A percentile compares a stretch with the other conserved stretches of the same genome.
Conservation (phyloP, 2,113 vertebrate genomes). For the Chionodraco myersi region DNA sequence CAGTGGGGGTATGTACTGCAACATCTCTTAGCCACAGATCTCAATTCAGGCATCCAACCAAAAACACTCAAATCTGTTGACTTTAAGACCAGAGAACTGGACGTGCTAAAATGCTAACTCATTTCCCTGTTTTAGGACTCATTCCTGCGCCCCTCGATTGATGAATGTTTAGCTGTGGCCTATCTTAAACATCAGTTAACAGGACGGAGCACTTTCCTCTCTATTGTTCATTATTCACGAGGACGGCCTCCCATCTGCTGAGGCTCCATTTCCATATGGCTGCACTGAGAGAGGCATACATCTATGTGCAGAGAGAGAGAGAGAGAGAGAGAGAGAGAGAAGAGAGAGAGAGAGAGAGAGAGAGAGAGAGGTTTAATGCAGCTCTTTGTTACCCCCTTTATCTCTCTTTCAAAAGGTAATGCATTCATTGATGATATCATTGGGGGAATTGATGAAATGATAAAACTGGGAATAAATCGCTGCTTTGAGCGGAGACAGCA, state of each 20-base stretch:
- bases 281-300: constrained; percentile 48
- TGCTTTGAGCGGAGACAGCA: constrained; percentile 44
- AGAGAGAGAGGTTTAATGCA: constrained; percentile 6
- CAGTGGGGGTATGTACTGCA: no score
- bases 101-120: no score
- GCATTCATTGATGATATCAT: constrained; percentile 62
- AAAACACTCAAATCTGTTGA: no score
- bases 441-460: constrained; percentile 61
- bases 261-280: constrained; percentile 64
- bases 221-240: constrained; percentile 75
- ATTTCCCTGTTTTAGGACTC: no score
- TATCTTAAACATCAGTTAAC: constrained; percentile 63
- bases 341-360: not conserved
- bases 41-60: no score
- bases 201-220: constrained; percentile 66
- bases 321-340: constrained; percentile 8
- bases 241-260: constrained; percentile 72
- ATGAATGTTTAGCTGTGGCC: constrained; percentile 62
- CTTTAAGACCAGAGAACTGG: no score
- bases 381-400: constrained; percentile 45
- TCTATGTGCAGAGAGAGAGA: constrained; percentile 26
- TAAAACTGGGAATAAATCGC: constrained; percentile 61
- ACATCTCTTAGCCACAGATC: no score
- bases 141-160: constrained; percentile 31
- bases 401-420: constrained; percentile 68